These are phyloP conservation scores for Salvelinus fontinalis DNA, from an alignment of 2,113 vertebrate genomes.

Conservation along the genomic window DNA sequence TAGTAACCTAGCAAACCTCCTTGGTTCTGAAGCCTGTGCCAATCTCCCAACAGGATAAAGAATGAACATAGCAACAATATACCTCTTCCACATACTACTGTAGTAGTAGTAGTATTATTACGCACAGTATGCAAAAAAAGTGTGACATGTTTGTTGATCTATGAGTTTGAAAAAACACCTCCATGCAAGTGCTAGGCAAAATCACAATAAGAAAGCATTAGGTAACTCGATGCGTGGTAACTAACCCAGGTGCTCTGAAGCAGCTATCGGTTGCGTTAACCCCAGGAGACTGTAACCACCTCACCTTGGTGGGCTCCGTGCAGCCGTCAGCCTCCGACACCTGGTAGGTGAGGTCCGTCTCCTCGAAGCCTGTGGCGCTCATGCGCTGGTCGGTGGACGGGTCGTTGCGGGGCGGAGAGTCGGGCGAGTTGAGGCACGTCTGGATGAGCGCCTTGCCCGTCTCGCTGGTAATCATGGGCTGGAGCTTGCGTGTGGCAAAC, in stretches of 20 bases:
- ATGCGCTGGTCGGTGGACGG: conserved; percentile 87
- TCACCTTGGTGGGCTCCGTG: conserved; percentile 81
- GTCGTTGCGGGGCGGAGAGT: conserved; percentile 85
- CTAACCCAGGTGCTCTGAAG: neutral
- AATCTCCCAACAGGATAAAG: too few species aligned
- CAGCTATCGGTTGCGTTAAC: neutral
- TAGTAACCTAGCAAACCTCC: too few species aligned
- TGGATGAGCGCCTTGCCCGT: conserved; percentile 89
- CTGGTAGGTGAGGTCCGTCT: conserved; percentile 89
- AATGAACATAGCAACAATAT: too few species aligned
- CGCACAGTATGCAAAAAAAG: too few species aligned
- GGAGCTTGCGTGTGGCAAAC: conserved; percentile 86
- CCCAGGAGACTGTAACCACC: neutral
- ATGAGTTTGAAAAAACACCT: too few species aligned
- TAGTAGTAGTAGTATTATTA: too few species aligned
- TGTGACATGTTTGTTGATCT: too few species aligned
- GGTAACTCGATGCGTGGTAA: neutral
- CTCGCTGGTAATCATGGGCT: conserved; percentile 92
- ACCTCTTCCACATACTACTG: too few species aligned
- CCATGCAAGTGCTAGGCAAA: too few species aligned
- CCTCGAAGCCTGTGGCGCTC: conserved; percentile 89
- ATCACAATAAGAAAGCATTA: too few species aligned
- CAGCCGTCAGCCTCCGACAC: conserved; percentile 86
- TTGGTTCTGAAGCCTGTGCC: too few species aligned
- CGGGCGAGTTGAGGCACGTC: conserved; percentile 89